Base-by-base conservation (phyloP, 1,140 invertebrate genomes). In the Sarcophaga peregrina region DNA sequence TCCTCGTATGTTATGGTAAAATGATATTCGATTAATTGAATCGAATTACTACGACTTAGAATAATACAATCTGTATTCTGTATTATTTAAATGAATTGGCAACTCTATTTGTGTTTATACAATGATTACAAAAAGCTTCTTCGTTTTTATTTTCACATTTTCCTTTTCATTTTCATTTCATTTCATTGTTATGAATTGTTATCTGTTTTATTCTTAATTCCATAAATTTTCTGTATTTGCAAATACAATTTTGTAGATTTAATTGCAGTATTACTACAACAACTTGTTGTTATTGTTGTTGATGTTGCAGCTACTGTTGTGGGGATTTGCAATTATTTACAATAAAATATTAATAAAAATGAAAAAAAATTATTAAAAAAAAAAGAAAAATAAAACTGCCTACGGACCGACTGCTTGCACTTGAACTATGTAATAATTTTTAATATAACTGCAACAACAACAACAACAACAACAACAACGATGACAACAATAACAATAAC, bases 181-280 rank as follows among this genome's bases (percentile, higher is more conserved):
- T 58, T 11, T 58, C n/a, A 15, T 58, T 58, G 17, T 68, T 15
- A n/a, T 58, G n/a, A 68, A 68, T 68, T 68, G 62, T 68, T 68
- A 68, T 68, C 62, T 68, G 62, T 68, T 68, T 68, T 9, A 68
- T 68, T 25, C 62, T 68, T 17, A 68, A 68, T 68, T 68, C 62
- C 17, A 68, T 68, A 68, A 58, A 58, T 58, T 58, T 58, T 58
- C 54, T 58, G 54, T 58, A 4, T 58, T 58, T 58, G 54, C 54
- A 58, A 58, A 58, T 58, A 58, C 54, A 58, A 58, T 58, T 58
- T 58, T 58, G 54, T 58, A n/a, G 54, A 58, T 58, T 58, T 58
- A 37, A 37, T 37, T 37, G 25, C 54, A 58, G 7, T 58, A 13
- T 58, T 58, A n/a, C n/a, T 58, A n/a, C 7, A 37, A 37, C 25